These are phyloP conservation scores for Motacilla alba DNA, from an alignment of 2,113 vertebrate species.

Conservation along the genomic window DNA sequence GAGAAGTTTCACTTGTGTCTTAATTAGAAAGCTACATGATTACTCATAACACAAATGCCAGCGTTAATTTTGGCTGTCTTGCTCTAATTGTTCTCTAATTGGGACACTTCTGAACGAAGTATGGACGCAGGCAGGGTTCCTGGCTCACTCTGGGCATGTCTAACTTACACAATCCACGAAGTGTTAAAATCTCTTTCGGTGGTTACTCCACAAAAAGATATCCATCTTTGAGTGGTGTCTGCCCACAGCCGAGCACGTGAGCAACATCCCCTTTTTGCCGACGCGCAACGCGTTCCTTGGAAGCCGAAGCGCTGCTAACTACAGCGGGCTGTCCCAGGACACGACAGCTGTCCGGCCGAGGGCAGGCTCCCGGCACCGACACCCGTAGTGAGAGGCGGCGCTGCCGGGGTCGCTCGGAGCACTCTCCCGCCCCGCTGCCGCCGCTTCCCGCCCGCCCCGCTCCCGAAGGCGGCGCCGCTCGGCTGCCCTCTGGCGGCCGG, in stretches of 20 bases:
- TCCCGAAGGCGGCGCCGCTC: neutral
- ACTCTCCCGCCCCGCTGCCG: neutral
- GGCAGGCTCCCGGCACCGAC: fast-evolving
- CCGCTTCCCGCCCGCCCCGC: too few species aligned
- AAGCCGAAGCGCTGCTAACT: neutral
- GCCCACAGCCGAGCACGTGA: neutral
- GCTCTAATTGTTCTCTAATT: neutral
- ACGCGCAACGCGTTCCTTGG: neutral
- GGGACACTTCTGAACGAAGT: neutral
- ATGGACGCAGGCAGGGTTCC: neutral
- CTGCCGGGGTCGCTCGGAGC: too few species aligned
- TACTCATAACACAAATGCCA: neutral
- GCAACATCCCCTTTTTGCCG: neutral
- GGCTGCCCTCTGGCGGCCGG: neutral
- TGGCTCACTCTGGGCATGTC: neutral
- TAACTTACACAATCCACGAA: neutral
- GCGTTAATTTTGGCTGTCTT: neutral
- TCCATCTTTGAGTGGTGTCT: neutral
- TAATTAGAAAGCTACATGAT: neutral
- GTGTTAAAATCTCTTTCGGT: neutral
- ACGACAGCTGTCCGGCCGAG: neutral
- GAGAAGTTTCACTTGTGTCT: neutral
- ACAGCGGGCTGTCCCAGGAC: neutral
- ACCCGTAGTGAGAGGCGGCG: neutral
- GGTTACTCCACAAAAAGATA: neutral